Conservation (phyloP, 2,888 invertebrate genomes). For the Cheilosia scutellata region DNA sequence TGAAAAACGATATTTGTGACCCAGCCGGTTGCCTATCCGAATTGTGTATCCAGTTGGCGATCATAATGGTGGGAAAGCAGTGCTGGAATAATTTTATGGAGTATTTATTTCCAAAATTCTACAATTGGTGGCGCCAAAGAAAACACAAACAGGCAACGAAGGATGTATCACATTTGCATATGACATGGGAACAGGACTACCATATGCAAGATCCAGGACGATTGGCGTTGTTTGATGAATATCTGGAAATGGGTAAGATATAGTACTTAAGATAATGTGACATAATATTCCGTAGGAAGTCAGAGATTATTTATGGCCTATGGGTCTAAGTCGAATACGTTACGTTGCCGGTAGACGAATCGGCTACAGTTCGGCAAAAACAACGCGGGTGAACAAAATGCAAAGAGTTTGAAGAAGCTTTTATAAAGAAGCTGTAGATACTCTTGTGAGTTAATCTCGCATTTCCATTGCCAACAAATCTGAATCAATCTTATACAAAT, state of each 20-base stretch:
- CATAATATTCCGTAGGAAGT: background rate
- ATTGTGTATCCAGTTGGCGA: constrained; percentile 94
- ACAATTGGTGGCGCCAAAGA: constrained; percentile 95
- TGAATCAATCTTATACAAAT: no score
- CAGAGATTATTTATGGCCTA: no score
- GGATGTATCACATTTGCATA: constrained; percentile 89
- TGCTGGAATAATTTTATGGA: constrained; percentile 96
- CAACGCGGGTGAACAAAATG: no score
- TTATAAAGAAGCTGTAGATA: no score
- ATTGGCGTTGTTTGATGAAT: constrained; percentile 97
- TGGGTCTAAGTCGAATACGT: no score
- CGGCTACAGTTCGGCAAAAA: no score
- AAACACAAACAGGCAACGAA: constrained; percentile 91
- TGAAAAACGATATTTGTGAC: constrained; percentile 94
- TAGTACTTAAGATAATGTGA: background rate
- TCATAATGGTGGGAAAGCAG: constrained; percentile 98
- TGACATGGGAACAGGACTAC: constrained; percentile 97
- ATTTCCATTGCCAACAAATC: no score
- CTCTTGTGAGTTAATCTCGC: no score
- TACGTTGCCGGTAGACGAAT: no score
- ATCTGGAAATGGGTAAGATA: constrained; percentile 97
- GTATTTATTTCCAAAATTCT: constrained; percentile 93
- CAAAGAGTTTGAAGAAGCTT: no score
- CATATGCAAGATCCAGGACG: constrained; percentile 95
- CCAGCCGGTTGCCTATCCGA: constrained; percentile 97